A percentile compares a stretch with the other conserved stretches of the same genome.
Evolutionary conservation across 1,140 invertebrate genomes (phyloP).

Genomic region (Aethina tumida): DNA sequence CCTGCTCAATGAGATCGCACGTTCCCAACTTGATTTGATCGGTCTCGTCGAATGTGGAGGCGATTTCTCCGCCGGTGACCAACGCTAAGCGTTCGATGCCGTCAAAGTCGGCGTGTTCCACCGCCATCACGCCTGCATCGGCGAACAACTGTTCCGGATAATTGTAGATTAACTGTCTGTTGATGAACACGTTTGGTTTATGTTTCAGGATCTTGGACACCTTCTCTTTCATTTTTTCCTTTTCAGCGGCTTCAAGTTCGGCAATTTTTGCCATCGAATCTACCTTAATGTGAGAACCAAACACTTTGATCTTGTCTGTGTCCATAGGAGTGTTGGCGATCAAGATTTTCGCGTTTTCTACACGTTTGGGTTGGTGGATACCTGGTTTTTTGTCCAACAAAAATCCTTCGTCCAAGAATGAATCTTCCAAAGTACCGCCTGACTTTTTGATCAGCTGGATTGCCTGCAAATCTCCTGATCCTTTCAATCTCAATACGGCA

Average conservation of each 20-base stretch:
- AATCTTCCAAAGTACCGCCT: constrained; percentile 86
- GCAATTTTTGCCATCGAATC: constrained; percentile 98
- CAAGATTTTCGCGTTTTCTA: constrained; percentile 92
- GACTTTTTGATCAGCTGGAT: constrained; percentile 98
- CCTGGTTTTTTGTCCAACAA: constrained; percentile 94
- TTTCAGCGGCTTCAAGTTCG: constrained; percentile 94
- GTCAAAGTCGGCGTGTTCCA: constrained; percentile 99
- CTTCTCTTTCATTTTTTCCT: constrained; percentile 99
- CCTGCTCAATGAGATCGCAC: constrained; percentile 89
- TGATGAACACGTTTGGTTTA: constrained; percentile 98
- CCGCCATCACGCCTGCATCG: constrained; percentile 97
- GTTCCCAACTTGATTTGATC: constrained; percentile 84
- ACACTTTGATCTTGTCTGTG: constrained; percentile 99
- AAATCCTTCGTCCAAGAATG: constrained; percentile 97
- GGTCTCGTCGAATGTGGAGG: constrained; percentile 95
- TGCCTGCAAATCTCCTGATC: constrained; percentile 77
- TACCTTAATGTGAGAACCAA: constrained; percentile 94
- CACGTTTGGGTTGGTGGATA: constrained; percentile 74
- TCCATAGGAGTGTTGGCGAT: constrained; percentile 99
- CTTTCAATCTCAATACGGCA: constrained; percentile 90
- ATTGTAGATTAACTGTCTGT: constrained; percentile 99
- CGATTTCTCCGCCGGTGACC: constrained; percentile 97
- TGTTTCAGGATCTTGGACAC: constrained; percentile 94
- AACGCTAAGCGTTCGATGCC: constrained; percentile 95
- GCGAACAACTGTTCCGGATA: constrained; percentile 99